Percentiles rank a stretch among this genome's conserved stretches.
Evolutionary conservation across 2,888 invertebrate genomes (phyloP).

Genomic region (Merodon equestris): DNA sequence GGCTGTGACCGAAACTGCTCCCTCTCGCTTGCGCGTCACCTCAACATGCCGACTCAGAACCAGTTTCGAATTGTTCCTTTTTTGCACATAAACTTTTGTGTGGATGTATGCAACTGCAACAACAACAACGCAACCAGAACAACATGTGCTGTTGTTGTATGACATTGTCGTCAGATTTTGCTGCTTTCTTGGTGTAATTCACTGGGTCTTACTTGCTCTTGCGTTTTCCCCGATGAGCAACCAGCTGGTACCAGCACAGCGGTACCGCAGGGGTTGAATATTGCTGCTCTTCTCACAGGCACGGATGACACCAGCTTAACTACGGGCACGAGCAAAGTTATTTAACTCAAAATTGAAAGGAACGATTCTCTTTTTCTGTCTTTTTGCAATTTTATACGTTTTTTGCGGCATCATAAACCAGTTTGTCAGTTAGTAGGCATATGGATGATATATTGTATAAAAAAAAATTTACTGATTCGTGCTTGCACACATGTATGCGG

Average conservation of each 20-base stretch:
- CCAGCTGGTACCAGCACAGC: slow-evolving; percentile 29
- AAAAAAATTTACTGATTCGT: too few relatives aligned
- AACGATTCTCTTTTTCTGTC: slow-evolving; percentile 9
- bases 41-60: too few relatives aligned
- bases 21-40: slow-evolving; percentile 20
- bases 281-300: too few relatives aligned
- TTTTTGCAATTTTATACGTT: slow-evolving; percentile 16
- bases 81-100: neutral
- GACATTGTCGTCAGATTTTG: neutral
- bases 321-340: slow-evolving; percentile 21
- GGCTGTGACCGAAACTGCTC: slow-evolving; percentile 25
- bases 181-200: slow-evolving; percentile 1
- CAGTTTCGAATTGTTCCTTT: neutral
- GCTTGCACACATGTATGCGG: too few relatives aligned
- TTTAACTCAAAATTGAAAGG: slow-evolving; percentile 27
- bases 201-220: neutral
- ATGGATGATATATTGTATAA: too few relatives aligned
- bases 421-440: slow-evolving; percentile 4
- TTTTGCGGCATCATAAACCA: slow-evolving; percentile 38
- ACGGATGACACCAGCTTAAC: slow-evolving; percentile 12
- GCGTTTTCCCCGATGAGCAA: neutral
- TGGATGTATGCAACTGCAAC: too few relatives aligned
- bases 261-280: too few relatives aligned
- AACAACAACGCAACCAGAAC: too few relatives aligned
- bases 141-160: too few relatives aligned